Conservation (phyloP, 1,140 invertebrate species). For the Glossosoma conforme region DNA sequence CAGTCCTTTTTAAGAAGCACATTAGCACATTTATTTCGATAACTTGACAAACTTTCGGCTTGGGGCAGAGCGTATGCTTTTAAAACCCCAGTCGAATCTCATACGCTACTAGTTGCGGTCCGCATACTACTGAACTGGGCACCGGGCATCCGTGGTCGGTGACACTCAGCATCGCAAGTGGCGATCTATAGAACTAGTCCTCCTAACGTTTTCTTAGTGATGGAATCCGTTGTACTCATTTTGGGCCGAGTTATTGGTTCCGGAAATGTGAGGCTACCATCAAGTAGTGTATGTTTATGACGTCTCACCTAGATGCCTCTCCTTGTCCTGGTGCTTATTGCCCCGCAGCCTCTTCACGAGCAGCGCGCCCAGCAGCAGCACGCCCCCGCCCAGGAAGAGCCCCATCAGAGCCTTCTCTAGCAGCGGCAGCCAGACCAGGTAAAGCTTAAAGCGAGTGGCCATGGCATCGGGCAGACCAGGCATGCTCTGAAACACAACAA, state of each 20-base stretch:
- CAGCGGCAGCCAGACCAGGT: conserved; percentile 63
- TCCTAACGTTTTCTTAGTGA: conserved; percentile 9
- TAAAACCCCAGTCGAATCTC: too few relatives aligned
- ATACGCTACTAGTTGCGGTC: too few relatives aligned
- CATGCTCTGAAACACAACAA: conserved; percentile 58
- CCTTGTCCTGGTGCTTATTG: neutral
- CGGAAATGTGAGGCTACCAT: neutral
- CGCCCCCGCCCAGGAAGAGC: conserved; percentile 52
- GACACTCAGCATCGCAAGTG: too few relatives aligned
- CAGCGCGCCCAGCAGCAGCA: conserved; percentile 44
- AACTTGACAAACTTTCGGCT: too few relatives aligned
- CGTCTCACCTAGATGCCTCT: too few relatives aligned
- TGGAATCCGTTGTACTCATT: neutral
- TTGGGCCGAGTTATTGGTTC: neutral
- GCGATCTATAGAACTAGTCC: conserved; percentile 21
- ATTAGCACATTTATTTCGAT: too few relatives aligned
- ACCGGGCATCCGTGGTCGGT: too few relatives aligned
- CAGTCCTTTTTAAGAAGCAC: too few relatives aligned
- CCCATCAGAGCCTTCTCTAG: conserved; percentile 56
- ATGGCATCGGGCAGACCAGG: conserved; percentile 56
- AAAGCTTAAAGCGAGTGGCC: conserved; percentile 62
- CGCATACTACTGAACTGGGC: too few relatives aligned
- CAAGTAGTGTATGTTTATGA: too few relatives aligned
- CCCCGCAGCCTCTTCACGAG: neutral
- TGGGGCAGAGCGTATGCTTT: too few relatives aligned